Evolutionary conservation across 2,797 vertebrate species (phyloP), one percentile per base, ranked within the genome.

Genomic region (Antrozous pallidus): DNA sequence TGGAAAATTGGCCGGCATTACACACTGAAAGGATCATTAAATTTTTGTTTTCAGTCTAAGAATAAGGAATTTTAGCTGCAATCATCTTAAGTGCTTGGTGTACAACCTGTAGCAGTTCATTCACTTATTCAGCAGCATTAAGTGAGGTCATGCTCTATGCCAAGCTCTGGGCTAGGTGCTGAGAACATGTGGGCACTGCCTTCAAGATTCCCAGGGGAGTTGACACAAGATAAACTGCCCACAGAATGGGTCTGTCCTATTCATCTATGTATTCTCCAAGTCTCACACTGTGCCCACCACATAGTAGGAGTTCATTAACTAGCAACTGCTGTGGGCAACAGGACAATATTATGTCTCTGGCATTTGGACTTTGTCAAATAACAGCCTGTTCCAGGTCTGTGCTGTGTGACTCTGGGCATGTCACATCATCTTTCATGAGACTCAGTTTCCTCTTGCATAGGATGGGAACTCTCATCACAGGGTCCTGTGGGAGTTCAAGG

Each of bases 171-270:
- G 18, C 49, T 49, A 0, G 9, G 45, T 5, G 24, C 70, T 24
- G 36, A 6, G 26, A 38, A 56, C 65, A 24, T 1, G 0, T 1
- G 9, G n/a, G 12, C 4, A 8, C 54, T n/a, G 31, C 31, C 17
- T 20, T 42, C 47, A 11, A 56, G 14, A 7, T 67, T 40, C 17
- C 12, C 16, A 31, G 6, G 13, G 47, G 6, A 73, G 11, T 18
- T n/a, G 67, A n/a, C 54, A 65, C 3, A 24, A 17, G 12, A 85
- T 69, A 56, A 54, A 38, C 2, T 0, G 1, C 36, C 78, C 26
- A 18, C 4, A 18, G 42, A 73, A 24, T 28, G 42, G 3, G 6
- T 65, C 63, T 56, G 5, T 61, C 56, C 69, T 51, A 28, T 6
- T n/a, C 75, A 12, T 18, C 56, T 94, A 22, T 49, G 7, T n/a